Percentiles rank a stretch among this genome's conserved stretches.
Evolutionary conservation across 2,113 vertebrate genomes (phyloP).

Genomic region (Sus scrofa): DNA sequence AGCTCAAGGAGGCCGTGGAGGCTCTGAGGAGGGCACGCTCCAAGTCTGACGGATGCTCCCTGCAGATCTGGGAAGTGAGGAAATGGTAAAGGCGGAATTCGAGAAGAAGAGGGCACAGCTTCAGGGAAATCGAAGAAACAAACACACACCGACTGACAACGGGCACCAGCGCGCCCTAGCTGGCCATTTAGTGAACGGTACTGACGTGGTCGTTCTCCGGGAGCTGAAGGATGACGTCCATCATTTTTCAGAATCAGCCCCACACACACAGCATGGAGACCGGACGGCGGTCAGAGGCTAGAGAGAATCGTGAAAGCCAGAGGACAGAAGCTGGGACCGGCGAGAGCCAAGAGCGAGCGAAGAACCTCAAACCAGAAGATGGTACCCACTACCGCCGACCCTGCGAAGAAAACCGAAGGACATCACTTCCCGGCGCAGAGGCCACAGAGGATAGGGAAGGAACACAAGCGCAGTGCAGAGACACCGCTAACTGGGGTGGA

Average conservation of each 20-base stretch:
- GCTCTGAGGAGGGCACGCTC: accelerated
- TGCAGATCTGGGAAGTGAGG: neutral
- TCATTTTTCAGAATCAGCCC: neutral
- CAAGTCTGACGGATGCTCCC: accelerated
- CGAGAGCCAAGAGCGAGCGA: too few relatives aligned
- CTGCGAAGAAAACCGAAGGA: neutral
- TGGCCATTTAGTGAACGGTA: too few relatives aligned
- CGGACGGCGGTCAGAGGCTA: neutral
- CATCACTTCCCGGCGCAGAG: neutral
- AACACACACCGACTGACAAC: neutral
- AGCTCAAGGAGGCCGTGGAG: accelerated
- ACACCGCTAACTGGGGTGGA: neutral
- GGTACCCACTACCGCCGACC: neutral
- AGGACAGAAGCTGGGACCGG: neutral
- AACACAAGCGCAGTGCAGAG: too few relatives aligned
- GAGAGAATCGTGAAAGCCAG: neutral
- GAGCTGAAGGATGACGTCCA: neutral
- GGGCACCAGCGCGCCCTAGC: neutral
- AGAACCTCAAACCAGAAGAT: neutral
- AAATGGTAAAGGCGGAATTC: neutral
- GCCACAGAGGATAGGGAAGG: neutral
- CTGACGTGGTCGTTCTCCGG: neutral
- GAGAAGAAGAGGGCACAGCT: neutral
- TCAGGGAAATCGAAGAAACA: neutral
- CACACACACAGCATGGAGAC: neutral